phyloP scores from a whole-genome alignment of 1,140 invertebrate species.

The Epicauta chinensis region DNA sequence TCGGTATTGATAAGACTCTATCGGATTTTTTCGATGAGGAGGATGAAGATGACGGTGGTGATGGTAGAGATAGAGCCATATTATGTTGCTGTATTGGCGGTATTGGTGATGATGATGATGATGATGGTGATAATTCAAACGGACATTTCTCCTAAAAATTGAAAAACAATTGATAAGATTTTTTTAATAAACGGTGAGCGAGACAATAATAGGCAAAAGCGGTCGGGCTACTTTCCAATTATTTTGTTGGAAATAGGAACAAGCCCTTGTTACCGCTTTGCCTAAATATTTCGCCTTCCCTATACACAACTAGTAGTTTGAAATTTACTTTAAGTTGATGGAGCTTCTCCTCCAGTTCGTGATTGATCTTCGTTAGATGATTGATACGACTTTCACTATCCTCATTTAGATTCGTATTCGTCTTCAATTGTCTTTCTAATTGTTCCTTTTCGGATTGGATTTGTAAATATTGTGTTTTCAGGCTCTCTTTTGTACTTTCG shows the following conservation, averaged over 20 bases:
- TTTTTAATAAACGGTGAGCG: too few relatives aligned
- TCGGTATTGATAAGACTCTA: conserved; percentile 9
- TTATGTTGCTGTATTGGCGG: too few relatives aligned
- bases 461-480: conserved; percentile 26
- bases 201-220: too few relatives aligned
- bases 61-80: too few relatives aligned
- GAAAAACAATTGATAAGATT: conserved; percentile 1
- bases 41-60: too few relatives aligned
- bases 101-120: not conserved
- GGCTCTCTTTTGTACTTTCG: conserved; percentile 21
- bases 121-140: conserved; percentile 5
- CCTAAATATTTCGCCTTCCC: too few relatives aligned
- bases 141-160: conserved; percentile 13
- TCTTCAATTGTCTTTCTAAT: conserved; percentile 24
- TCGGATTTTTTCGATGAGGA: not conserved
- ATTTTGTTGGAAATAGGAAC: too few relatives aligned
- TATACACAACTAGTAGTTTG: too few relatives aligned
- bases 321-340: conserved; percentile 24
- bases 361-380: conserved; percentile 25
- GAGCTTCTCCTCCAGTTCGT: conserved; percentile 23
- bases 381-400: conserved; percentile 22
- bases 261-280: too few relatives aligned
- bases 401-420: conserved; percentile 3
- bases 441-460: conserved; percentile 22
- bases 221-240: too few relatives aligned